These are phyloP conservation scores for Hippasteria phrygiana DNA, from an alignment of 53 echinoderm and acorn worm genomes.

Conservation along the genomic window DNA sequence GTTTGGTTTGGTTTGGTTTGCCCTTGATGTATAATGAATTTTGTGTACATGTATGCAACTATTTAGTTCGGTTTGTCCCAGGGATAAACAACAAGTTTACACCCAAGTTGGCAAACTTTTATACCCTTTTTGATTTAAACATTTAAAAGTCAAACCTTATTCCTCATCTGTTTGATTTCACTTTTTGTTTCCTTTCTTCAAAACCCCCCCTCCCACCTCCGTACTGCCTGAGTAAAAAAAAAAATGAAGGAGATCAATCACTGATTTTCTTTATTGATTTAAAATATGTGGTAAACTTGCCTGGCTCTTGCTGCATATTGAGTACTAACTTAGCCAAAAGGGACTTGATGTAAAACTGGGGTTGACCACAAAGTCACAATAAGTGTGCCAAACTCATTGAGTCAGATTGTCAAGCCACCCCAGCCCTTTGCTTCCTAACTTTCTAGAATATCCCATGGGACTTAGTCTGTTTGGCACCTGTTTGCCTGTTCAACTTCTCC, in stretches of 20 bases:
- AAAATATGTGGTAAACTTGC: background rate
- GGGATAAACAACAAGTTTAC: too few relatives aligned
- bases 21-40: too few relatives aligned
- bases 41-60: too few relatives aligned
- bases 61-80: too few relatives aligned
- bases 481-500: background rate
- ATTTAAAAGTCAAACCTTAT: too few relatives aligned
- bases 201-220: too few relatives aligned
- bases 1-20: background rate
- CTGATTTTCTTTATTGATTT: background rate
- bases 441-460: background rate
- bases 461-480: background rate
- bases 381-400: slow-evolving; percentile 12
- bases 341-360: background rate
- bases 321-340: background rate
- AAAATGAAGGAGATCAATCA: background rate
- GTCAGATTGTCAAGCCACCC: background rate
- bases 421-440: background rate
- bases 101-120: too few relatives aligned
- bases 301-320: background rate
- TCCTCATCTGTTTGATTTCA: too few relatives aligned
- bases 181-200: too few relatives aligned
- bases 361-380: background rate
- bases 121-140: too few relatives aligned
- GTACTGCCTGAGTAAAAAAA: background rate